Percentiles rank a stretch among this genome's conserved stretches.
phyloP scores from a whole-genome alignment of 2,888 invertebrate genomes.

The Meteorus colon region DNA sequence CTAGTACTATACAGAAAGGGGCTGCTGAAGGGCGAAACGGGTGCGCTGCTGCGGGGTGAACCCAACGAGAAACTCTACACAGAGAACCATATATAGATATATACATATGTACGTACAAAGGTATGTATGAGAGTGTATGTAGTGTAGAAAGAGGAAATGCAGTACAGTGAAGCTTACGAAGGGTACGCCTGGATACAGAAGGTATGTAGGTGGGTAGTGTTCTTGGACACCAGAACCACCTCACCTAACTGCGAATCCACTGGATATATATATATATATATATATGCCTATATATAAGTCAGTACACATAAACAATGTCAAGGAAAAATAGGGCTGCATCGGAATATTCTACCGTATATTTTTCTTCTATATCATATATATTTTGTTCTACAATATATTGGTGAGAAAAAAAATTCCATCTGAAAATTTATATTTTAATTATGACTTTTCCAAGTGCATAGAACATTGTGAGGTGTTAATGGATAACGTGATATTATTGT shows the following conservation, averaged over 20 bases:
- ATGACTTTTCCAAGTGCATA: too few relatives aligned
- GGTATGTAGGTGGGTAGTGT: constrained; percentile 52
- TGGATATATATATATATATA: constrained; percentile 43
- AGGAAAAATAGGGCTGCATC: too few relatives aligned
- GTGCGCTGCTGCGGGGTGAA: constrained; percentile 51
- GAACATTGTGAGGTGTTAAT: too few relatives aligned
- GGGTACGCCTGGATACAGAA: constrained; percentile 68
- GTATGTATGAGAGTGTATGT: neutral
- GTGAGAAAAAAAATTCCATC: too few relatives aligned
- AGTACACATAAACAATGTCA: neutral
- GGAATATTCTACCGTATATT: too few relatives aligned
- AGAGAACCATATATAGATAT: constrained; percentile 6
- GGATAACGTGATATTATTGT: too few relatives aligned
- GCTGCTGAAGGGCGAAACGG: constrained; percentile 64
- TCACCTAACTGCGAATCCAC: constrained; percentile 60
- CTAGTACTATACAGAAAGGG: constrained; percentile 17
- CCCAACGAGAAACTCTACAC: constrained; percentile 47
- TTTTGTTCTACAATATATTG: too few relatives aligned
- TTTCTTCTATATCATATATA: too few relatives aligned
- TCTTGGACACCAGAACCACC: constrained; percentile 63
- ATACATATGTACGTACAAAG: neutral
- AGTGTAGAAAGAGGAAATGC: constrained; percentile 45
- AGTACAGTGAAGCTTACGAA: constrained; percentile 46
- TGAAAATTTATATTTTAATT: too few relatives aligned
- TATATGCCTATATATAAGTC: neutral